Percentiles rank a stretch among this genome's conserved stretches.
These are phyloP conservation scores for Actinia equina DNA, from an alignment of 64 coral and sea anemone genomes.

Conservation along the genomic window DNA sequence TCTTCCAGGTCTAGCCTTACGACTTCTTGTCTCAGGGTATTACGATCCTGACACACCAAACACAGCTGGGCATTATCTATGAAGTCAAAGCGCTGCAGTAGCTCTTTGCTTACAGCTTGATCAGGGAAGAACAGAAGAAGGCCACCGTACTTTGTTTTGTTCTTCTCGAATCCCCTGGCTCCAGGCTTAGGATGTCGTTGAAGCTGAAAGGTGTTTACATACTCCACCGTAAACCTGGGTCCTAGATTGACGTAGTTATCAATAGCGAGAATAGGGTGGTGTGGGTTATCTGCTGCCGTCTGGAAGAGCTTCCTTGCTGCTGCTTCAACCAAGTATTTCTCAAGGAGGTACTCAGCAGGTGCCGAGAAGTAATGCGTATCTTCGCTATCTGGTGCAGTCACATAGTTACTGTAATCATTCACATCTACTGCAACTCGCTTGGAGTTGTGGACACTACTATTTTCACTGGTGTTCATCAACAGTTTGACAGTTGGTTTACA, in stretches of 20 bases:
- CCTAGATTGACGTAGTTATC: conserved; percentile 89
- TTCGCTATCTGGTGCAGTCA: conserved; percentile 80
- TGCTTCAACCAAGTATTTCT: conserved; percentile 67
- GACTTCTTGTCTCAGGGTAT: conserved; percentile 89
- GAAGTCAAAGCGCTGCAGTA: conserved; percentile 79
- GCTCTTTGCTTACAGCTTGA: conserved; percentile 63
- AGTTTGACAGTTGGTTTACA: conserved; percentile 59
- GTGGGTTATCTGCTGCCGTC: conserved; percentile 43
- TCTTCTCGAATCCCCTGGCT: conserved; percentile 48
- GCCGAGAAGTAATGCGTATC: conserved; percentile 61
- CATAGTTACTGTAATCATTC: conserved; percentile 60
- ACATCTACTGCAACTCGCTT: conserved; percentile 20
- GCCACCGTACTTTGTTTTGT: conserved; percentile 70
- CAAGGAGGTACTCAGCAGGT: conserved; percentile 85
- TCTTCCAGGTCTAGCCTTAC: conserved; percentile 94
- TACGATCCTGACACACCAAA: conserved; percentile 89
- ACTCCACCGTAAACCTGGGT: conserved; percentile 75
- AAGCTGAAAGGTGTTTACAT: conserved; percentile 34
- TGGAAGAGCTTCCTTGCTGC: conserved; percentile 69
- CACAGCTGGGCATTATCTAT: conserved; percentile 78
- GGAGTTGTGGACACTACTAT: conserved; percentile 15
- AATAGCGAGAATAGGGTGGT: conserved; percentile 73
- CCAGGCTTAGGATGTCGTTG: conserved; percentile 19
- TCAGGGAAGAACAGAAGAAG: conserved; percentile 72
- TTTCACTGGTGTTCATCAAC: conserved; percentile 36